Evolutionary conservation across 2,888 invertebrate species (phyloP).

Genomic region (Archips crataeganus): DNA sequence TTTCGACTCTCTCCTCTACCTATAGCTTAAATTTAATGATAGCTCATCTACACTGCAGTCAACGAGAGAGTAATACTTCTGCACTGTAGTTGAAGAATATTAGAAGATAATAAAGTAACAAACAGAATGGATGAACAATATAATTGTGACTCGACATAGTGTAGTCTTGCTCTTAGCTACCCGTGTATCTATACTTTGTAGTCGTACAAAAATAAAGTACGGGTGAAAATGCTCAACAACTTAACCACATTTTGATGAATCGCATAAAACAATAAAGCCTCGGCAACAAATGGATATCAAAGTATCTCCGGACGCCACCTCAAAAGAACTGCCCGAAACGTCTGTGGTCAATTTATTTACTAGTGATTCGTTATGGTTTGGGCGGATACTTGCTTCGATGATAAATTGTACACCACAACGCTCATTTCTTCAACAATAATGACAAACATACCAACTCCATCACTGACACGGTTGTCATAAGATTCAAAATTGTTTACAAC

Average conservation of each 20-base stretch:
- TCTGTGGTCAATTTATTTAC: constrained; percentile 84
- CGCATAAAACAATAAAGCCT: constrained; percentile 53
- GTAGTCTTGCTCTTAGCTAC: neutral
- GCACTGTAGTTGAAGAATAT: too few relatives aligned
- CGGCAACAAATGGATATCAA: constrained; percentile 67
- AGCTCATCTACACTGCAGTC: too few relatives aligned
- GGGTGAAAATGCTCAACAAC: neutral
- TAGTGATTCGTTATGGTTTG: constrained; percentile 81
- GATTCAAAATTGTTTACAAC: constrained; percentile 48
- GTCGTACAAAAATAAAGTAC: neutral
- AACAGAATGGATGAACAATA: too few relatives aligned
- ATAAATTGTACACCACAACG: constrained; percentile 76
- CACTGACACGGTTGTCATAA: constrained; percentile 50
- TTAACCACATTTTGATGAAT: constrained; percentile 35
- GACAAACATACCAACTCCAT: constrained; percentile 49
- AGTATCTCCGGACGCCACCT: constrained; percentile 60
- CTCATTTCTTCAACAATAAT: constrained; percentile 65
- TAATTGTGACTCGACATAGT: too few relatives aligned
- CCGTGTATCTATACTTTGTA: neutral
- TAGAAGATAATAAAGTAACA: too few relatives aligned
- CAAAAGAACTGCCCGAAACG: constrained; percentile 77
- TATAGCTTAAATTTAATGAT: too few relatives aligned
- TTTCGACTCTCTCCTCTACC: too few relatives aligned
- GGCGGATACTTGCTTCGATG: constrained; percentile 83
- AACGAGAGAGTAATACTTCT: too few relatives aligned